Evolutionary conservation across 2,113 vertebrate species (phyloP), one percentile per base, ranked within the genome.

Genomic region (Rhagologus leucostigma): DNA sequence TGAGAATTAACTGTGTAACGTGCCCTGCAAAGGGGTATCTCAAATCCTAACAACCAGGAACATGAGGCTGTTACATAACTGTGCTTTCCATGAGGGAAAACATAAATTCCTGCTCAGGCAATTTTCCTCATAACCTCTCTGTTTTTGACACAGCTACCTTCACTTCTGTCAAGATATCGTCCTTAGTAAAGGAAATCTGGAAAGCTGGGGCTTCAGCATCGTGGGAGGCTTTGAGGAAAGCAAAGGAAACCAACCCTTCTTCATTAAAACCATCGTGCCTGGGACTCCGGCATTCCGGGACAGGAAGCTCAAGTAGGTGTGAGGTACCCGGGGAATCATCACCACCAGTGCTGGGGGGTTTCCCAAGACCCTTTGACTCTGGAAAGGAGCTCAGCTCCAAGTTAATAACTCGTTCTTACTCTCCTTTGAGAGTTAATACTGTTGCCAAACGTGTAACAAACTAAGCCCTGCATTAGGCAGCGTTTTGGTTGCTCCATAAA

Each of bases 151-250:
- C 96, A 99, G 99, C 89, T 97, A 98, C 95, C 98, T 99, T 91
- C 99, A 99, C 97, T 99, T 98, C 98, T 99, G 99, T 87, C 98
- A 98, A 32, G 99, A 99, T 91, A 98, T 99, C 2, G 96, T 99
- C 90, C 97, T 99, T 22, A 98, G 95, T 42, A 99, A 99, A 97
- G 99, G 98, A 55, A 99, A 98, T 96, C 98, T 97, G 23, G 99
- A 99, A 69, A 99, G 98, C 83, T 99, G 99, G 99, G 99, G 99
- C 91, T 99, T 99, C 97, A 99, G 99, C 93, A 99, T 99, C 14
- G 99, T 99, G 3, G 99, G 99, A 16, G 99, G 99, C 82, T 99
- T 99, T 24, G 99, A 99, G 96, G 99, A 99, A 80, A 98, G 95
- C 90, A 98, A 98, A 78, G 98, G 99, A 16, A 98, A 99, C 96